Base-by-base conservation (phyloP, 2,113 vertebrate genomes). In the Halichoerus grypus region DNA sequence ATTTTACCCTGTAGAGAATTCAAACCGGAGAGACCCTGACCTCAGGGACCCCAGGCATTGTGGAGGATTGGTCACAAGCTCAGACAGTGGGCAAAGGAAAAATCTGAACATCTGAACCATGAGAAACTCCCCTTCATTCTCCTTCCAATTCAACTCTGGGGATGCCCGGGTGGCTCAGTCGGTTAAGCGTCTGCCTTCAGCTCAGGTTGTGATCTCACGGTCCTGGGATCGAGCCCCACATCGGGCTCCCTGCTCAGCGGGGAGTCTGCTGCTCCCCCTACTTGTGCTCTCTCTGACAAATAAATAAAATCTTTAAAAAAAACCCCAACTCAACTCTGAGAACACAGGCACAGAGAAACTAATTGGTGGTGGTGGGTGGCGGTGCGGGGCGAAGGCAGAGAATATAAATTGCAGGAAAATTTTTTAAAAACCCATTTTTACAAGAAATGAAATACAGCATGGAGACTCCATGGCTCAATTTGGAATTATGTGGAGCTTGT, bases 391-490 rank as follows among this genome's bases (percentile, higher is more conserved):
- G 8, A 3, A 14, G 14, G 26, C 10, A 7, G 46, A 33, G 46
- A 77, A 18, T 79, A 79, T 33, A 33, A 51, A 33, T 79, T 33
- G 42, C 26, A 77, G 26, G 14, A 85, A 88, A 26, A 22, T 15
- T 49, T 88, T 63, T 65, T 63, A 7, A 14, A n/a, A 84, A 86
- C 28, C 63, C 65, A 42, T 5, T 31, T 77, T 87, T 94, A 79
- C 1, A 80, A 63, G 31, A 92, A 65, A 94, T 86, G 31, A 95
- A 83, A 87, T 91, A 65, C 33, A 63, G 9, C 53, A n/a, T 16
- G 21, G 31, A 39, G 61, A 89, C 39, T 61, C 65, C 9, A 3
- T 39, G n/a, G 16, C n/a, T 96, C 22, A 69, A 63, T 72, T 36
- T 74, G 77, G 18, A 63, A 31, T 83, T 72, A 77, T 39, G 69